Percentiles rank a stretch among this genome's conserved stretches.
Conservation (phyloP, 2,113 vertebrate genomes). For the Rattus norvegicus region GRCr8 NC_086039.1:2139501-2140000, state of each 20-base stretch:
- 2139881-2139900: no score
- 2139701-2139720: neutral
- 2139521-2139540: neutral
- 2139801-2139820: neutral
- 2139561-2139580: neutral
- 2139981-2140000: neutral
- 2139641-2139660: neutral
- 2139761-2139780: neutral
- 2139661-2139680: neutral
- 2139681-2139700: neutral
- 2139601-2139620: neutral
- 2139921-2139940: neutral
- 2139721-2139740: neutral
- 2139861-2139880: no score
- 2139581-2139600: neutral
- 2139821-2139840: no score
- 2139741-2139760: neutral
- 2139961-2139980: neutral
- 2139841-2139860: no score
- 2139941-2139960: neutral
- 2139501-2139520: neutral
- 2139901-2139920: neutral
- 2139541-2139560: accelerated
- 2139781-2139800: neutral
- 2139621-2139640: neutral